Conservation (phyloP, 1,140 invertebrate genomes). For the Pseudomyrmex dendroicus region DNA sequence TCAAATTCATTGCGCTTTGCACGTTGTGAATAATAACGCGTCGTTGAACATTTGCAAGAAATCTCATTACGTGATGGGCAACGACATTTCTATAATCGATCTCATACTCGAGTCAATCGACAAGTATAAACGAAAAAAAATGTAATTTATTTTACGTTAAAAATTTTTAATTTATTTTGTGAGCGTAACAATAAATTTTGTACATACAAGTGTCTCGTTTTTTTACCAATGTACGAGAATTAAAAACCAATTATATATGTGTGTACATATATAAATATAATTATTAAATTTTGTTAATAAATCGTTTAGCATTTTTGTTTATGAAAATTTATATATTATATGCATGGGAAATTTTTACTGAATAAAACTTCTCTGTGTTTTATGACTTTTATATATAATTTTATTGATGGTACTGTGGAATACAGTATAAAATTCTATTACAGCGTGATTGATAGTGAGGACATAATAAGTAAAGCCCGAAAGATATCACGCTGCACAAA, state of each 20-base stretch:
- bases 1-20: slow-evolving; percentile 74
- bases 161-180: slow-evolving; percentile 23
- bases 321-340: too few relatives aligned
- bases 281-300: too few relatives aligned
- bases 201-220: too few relatives aligned
- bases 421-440: slow-evolving; percentile 53
- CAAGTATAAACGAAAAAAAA: slow-evolving; percentile 38
- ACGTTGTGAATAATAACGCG: slow-evolving; percentile 47
- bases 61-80: slow-evolving; percentile 72
- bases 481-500: slow-evolving; percentile 31
- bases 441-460: slow-evolving; percentile 19
- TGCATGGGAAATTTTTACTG: background rate
- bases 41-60: slow-evolving; percentile 34
- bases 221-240: too few relatives aligned
- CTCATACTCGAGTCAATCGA: slow-evolving; percentile 71
- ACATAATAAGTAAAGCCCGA: slow-evolving; percentile 2
- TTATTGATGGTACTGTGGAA: slow-evolving; percentile 22
- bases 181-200: slow-evolving; percentile 17
- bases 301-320: too few relatives aligned
- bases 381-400: slow-evolving; percentile 14
- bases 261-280: too few relatives aligned
- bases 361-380: background rate
- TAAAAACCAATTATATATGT: too few relatives aligned
- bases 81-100: slow-evolving; percentile 78
- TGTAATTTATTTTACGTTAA: slow-evolving; percentile 5